Evolutionary conservation across 2,888 invertebrate species (phyloP).

Genomic region (Lissonota sp.): DNA sequence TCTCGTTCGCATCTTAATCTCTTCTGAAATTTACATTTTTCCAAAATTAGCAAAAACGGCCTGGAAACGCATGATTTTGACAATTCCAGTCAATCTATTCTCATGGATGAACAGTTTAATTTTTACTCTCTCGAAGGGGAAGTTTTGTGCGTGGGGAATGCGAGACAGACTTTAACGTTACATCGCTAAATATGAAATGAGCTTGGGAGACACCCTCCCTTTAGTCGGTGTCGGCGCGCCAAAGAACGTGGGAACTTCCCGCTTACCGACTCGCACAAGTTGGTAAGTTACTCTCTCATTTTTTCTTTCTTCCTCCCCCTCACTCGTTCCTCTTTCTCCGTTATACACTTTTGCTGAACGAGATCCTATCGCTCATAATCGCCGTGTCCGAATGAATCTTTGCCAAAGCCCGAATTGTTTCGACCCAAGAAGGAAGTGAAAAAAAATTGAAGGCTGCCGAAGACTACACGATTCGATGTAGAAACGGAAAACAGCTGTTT

Average conservation of each 20-base stretch:
- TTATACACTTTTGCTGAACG: conserved; percentile 21
- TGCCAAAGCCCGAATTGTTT: conserved; percentile 42
- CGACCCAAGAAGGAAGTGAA: background rate
- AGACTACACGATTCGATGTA: background rate
- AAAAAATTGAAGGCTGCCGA: background rate
- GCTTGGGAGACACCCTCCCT: conserved; percentile 24
- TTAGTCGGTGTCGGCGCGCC: conserved; percentile 49
- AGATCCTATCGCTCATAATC: conserved; percentile 59
- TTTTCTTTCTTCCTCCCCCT: conserved; percentile 12
- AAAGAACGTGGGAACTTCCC: conserved; percentile 62
- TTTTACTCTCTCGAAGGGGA: no score
- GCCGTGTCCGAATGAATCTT: conserved; percentile 52
- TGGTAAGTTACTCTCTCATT: conserved; percentile 24
- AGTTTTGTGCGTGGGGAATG: no score
- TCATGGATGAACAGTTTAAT: no score
- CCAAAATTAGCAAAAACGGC: background rate
- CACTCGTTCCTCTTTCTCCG: conserved; percentile 9
- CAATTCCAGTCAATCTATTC: no score
- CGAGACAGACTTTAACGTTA: no score
- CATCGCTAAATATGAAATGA: conserved; percentile 45
- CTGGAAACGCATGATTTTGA: no score
- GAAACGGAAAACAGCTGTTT: background rate
- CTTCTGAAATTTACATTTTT: background rate
- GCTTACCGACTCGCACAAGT: conserved; percentile 57
- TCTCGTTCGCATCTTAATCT: conserved; percentile 51